phyloP scores from a whole-genome alignment of 2,888 invertebrate species.

The Therioaphis trifolii region DNA sequence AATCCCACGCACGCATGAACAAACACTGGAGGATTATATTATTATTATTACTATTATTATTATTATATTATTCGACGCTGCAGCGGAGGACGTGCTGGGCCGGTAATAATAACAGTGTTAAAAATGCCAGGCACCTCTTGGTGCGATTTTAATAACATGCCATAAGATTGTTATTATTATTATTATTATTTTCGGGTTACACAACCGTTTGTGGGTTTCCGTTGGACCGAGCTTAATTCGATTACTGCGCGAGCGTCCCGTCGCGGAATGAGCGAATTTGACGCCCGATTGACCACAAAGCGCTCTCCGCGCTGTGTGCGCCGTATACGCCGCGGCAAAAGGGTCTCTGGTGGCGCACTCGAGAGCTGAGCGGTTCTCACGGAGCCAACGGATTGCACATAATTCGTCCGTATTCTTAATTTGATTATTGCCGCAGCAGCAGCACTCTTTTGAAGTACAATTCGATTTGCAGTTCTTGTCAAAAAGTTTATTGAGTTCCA shows the following conservation, averaged over 20 bases:
- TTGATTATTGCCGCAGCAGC: not conserved
- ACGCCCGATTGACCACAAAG: slow-evolving; percentile 55
- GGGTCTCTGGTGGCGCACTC: slow-evolving; percentile 23
- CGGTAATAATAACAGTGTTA: slow-evolving; percentile 33
- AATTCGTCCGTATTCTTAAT: slow-evolving; percentile 37
- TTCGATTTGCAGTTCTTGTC: not conserved
- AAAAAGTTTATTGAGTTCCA: not conserved
- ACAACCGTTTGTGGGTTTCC: slow-evolving; percentile 60
- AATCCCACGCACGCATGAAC: slow-evolving; percentile 62
- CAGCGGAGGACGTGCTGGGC: slow-evolving; percentile 42
- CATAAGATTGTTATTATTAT: not conserved
- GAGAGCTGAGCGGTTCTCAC: slow-evolving; percentile 28
- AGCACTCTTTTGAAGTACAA: not conserved
- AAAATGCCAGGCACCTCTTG: slow-evolving; percentile 3
- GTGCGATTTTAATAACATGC: slow-evolving; percentile 38
- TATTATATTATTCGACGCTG: too few relatives aligned
- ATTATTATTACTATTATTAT: not conserved
- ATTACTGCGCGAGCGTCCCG: slow-evolving; percentile 55
- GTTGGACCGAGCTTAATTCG: slow-evolving; percentile 61
- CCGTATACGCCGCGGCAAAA: not conserved
- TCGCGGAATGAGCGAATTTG: slow-evolving; percentile 46
- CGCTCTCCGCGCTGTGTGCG: not conserved
- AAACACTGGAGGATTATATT: slow-evolving; percentile 50
- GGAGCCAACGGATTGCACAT: slow-evolving; percentile 27
- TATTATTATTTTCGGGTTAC: slow-evolving; percentile 40